Base-by-base conservation (phyloP, 2,113 vertebrate species). In the Mesitornis unicolor region DNA sequence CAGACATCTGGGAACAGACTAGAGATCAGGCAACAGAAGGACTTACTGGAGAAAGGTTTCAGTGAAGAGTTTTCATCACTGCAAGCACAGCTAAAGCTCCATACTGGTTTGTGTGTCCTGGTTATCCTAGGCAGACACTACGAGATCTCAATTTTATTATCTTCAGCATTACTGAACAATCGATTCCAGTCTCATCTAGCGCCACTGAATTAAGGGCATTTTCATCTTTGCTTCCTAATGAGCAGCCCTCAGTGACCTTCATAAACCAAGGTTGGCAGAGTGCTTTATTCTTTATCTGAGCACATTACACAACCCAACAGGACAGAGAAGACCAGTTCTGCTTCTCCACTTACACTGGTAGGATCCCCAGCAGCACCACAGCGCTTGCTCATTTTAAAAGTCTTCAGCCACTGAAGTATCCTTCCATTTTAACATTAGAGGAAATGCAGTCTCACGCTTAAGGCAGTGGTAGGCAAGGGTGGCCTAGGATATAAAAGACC, bases 221-320 rank as follows among this genome's bases (percentile, higher is more conserved):
- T 83, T 80, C 54, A 88, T 74, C 84, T 77, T 20, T 16, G 42
- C 70, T 80, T 67, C 75, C 67, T 83, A 59, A 74, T 3, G 26
- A 91, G 78, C 59, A 69, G 59, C 67, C 84, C 45, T 38, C 17
- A 6, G 67, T 4, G 13, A 75, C 89, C 75, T 53, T 4, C 67
- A 5, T 0, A 43, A 40, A 2, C 69, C 0, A 0, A 64, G 40
- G 33, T 3, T 59, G 43, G 13, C 16, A 0, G 0, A 22, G 51
- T 1, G 6, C 4, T 15, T 76, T 31, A 7, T 12, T 64, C 65
- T 69, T 47, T 71, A 64, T 42, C 35, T 36, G 50, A 69, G 76
- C 68, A 89, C 42, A 33, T 45, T 22, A 4, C 42, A 33, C 16
- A 26, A 2, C 21, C 56, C 57, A 26, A 4, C 21, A 48, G 43